A percentile compares a stretch with the other conserved stretches of the same genome.
Evolutionary conservation across 2,797 vertebrate species (phyloP).

Genomic region (Macropodus opercularis): DNA sequence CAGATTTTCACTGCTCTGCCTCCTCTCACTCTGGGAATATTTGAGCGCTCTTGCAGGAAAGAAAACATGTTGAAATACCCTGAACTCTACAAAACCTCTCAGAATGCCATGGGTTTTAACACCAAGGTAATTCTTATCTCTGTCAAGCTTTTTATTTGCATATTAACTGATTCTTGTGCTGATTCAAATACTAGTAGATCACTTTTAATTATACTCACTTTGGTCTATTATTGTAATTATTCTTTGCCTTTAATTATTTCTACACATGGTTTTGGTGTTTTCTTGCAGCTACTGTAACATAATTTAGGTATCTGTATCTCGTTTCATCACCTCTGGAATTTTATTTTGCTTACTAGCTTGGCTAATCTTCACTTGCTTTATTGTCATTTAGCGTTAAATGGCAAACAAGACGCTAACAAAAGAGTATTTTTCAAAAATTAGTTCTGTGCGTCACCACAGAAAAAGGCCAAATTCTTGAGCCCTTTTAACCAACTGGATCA

Average conservation of each 20-base stretch:
- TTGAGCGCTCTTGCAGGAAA: conserved; percentile 95
- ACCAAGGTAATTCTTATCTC: conserved; percentile 77
- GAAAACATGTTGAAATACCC: conserved; percentile 99
- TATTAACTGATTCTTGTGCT: neutral
- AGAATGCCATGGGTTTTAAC: conserved; percentile 97
- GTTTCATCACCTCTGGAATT: too few species aligned
- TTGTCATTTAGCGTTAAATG: neutral
- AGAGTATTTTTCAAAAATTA: neutral
- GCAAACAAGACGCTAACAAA: neutral
- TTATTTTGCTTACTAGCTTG: neutral
- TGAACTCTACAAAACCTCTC: conserved; percentile 96
- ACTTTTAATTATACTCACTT: neutral
- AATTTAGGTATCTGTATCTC: too few species aligned
- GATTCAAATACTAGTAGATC: neutral
- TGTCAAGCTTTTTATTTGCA: neutral
- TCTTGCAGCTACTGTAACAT: too few species aligned
- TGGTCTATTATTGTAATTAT: neutral
- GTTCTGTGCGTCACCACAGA: conserved; percentile 2
- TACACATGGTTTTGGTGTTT: neutral
- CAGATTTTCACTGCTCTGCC: conserved; percentile 98
- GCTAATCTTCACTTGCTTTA: neutral
- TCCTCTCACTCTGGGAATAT: conserved; percentile 96
- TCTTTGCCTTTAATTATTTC: neutral
- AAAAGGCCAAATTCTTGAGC: conserved; percentile 31
- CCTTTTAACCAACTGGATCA: conserved; percentile 33